phyloP scores from a whole-genome alignment of 1,140 invertebrate species.

The Agrilus planipennis region DNA sequence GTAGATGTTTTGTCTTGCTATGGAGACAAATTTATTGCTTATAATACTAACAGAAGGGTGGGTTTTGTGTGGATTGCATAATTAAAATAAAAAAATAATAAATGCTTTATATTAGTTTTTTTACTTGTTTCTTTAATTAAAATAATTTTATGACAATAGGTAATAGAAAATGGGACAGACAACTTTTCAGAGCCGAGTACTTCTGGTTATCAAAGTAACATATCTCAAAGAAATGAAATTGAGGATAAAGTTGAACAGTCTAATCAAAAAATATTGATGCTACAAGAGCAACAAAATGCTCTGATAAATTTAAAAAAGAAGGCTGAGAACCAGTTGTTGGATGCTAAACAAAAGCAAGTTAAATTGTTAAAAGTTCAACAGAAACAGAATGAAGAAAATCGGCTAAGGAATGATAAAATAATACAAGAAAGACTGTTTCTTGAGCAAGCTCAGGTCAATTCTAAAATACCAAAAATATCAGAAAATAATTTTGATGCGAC shows the following conservation, averaged over 20 bases:
- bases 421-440: not conserved
- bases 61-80: conserved; percentile 1
- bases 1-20: conserved; percentile 4
- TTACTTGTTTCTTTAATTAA: not conserved
- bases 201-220: conserved; percentile 12
- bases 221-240: conserved; percentile 21
- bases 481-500: conserved; percentile 16
- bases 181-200: conserved; percentile 9
- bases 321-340: conserved; percentile 30
- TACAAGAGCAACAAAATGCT: conserved; percentile 29
- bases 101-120: not conserved
- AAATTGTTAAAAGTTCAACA: conserved; percentile 16
- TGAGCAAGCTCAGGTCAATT: not conserved
- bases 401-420: not conserved
- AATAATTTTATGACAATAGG: conserved; percentile 1
- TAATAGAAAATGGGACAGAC: conserved; percentile 9
- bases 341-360: conserved; percentile 28
- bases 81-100: too few species aligned
- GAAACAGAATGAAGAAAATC: not conserved
- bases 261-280: conserved; percentile 21
- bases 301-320: conserved; percentile 28
- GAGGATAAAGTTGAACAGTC: conserved; percentile 25
- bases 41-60: conserved; percentile 7
- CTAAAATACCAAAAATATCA: conserved; percentile 6
- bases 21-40: conserved; percentile 6